A percentile compares a stretch with the other conserved stretches of the same genome.
Evolutionary conservation across 35 echinoderm and acorn worm species (phyloP).

Genomic region (Anneissia japonica): DNA sequence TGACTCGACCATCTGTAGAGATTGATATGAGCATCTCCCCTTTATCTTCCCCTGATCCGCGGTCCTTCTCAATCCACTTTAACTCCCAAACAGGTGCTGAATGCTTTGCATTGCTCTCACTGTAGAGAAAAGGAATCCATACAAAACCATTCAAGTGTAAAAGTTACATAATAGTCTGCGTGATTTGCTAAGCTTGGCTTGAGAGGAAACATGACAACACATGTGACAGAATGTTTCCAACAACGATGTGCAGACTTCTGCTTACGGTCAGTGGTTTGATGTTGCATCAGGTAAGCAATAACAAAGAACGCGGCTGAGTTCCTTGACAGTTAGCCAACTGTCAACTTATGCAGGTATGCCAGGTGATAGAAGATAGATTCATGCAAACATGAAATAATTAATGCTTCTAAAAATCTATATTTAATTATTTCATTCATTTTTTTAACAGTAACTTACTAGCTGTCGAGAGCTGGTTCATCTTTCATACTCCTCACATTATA

Average conservation of each 20-base stretch:
- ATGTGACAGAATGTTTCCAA: too few species aligned
- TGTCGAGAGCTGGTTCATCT: constrained; percentile 84
- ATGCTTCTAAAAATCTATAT: too few species aligned
- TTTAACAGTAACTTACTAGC: constrained; percentile 99
- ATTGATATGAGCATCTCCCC: constrained; percentile 80
- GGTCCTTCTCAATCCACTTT: constrained; percentile 97
- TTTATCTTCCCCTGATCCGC: constrained; percentile 77
- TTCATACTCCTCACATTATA: constrained; percentile 90
- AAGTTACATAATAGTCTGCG: neutral
- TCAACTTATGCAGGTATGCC: too few species aligned
- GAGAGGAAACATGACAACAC: too few species aligned
- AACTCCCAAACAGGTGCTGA: constrained; percentile 96
- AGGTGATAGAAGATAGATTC: too few species aligned
- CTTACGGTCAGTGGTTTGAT: too few species aligned
- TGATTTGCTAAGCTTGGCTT: neutral
- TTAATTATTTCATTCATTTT: too few species aligned
- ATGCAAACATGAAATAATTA: too few species aligned
- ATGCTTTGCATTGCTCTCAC: constrained; percentile 85
- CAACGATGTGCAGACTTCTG: too few species aligned
- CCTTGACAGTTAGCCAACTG: too few species aligned
- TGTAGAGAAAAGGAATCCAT: neutral
- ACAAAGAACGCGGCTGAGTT: too few species aligned
- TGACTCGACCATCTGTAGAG: constrained; percentile 95
- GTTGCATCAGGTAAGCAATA: too few species aligned
- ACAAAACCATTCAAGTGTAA: neutral